Evolutionary conservation across 2,797 vertebrate species (phyloP).

Genomic region (Rhinatrema bivittatum): DNA sequence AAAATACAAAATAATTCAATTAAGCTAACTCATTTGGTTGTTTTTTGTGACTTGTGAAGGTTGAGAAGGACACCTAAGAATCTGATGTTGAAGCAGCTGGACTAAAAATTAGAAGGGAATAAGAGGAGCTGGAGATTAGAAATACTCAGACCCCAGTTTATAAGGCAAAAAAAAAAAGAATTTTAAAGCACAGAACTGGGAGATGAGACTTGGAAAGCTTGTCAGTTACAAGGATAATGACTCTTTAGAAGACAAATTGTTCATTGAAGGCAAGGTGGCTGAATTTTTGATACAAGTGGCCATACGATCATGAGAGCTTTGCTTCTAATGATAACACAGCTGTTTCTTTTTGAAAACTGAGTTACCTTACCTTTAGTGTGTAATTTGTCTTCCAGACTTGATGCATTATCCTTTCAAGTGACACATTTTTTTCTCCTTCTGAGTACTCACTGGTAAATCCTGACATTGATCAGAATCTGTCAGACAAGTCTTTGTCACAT

Average conservation of each 20-base stretch:
- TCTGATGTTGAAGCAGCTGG: conserved; percentile 1
- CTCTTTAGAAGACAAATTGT: conserved; percentile 26
- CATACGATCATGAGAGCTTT: conserved; percentile 4
- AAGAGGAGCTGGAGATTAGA: not conserved
- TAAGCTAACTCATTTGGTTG: conserved; percentile 53
- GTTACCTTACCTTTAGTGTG: conserved; percentile 14
- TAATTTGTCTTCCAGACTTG: conserved; percentile 19
- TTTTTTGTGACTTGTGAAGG: conserved; percentile 32
- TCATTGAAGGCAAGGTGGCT: conserved; percentile 5
- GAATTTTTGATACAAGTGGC: conserved; percentile 17
- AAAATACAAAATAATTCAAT: conserved; percentile 63
- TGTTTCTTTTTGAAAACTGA: conserved; percentile 30
- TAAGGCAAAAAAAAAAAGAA: not conserved
- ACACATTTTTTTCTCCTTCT: conserved; percentile 6
- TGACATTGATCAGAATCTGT: conserved; percentile 7
- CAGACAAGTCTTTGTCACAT: conserved; percentile 10
- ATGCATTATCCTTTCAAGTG: conserved; percentile 15
- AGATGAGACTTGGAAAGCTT: conserved; percentile 7
- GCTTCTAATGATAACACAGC: conserved; percentile 14
- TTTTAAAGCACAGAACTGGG: conserved; percentile 4
- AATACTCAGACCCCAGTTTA: conserved; percentile 1
- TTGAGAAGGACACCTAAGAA: conserved; percentile 19
- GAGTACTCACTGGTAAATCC: conserved; percentile 10
- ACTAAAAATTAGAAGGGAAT: not conserved
- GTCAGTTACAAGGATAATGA: conserved; percentile 22